Evolutionary conservation across 1,140 invertebrate genomes (phyloP).

Genomic region (Drosophila pectinifera): DNA sequence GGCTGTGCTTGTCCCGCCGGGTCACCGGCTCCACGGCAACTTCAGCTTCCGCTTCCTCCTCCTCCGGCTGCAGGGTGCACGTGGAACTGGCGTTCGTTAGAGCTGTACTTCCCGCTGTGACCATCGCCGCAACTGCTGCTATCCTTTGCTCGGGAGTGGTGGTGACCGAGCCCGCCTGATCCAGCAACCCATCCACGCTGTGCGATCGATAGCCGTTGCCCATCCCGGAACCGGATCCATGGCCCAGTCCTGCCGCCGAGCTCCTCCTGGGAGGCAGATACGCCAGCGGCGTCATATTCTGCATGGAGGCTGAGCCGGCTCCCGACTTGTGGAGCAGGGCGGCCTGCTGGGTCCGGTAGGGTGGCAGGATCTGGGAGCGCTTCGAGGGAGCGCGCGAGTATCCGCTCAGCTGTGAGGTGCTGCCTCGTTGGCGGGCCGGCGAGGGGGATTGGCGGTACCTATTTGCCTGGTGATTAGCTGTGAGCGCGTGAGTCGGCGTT

Average conservation of each 20-base stretch:
- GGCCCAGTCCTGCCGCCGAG: slow-evolving; percentile 71
- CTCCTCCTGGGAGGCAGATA: slow-evolving; percentile 65
- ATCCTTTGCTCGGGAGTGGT: slow-evolving; percentile 72
- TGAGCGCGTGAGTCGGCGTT: slow-evolving; percentile 60
- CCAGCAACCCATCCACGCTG: slow-evolving; percentile 81
- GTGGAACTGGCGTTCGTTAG: slow-evolving; percentile 79
- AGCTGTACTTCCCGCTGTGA: slow-evolving; percentile 74
- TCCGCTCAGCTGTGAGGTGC: slow-evolving; percentile 86
- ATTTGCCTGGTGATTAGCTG: slow-evolving; percentile 85
- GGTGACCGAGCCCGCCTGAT: slow-evolving; percentile 57
- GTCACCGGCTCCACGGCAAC: slow-evolving; percentile 37
- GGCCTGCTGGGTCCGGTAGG: slow-evolving; percentile 77
- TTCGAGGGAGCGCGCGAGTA: slow-evolving; percentile 60
- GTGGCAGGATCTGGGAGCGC: slow-evolving; percentile 68
- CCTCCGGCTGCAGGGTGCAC: slow-evolving; percentile 73
- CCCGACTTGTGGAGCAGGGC: slow-evolving; percentile 64
- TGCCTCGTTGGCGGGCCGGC: slow-evolving; percentile 86
- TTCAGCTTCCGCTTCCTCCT: slow-evolving; percentile 32
- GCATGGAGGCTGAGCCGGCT: slow-evolving; percentile 71
- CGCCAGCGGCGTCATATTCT: slow-evolving; percentile 70
- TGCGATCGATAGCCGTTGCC: slow-evolving; percentile 76
- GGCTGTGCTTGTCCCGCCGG: slow-evolving; percentile 64
- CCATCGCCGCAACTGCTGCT: slow-evolving; percentile 73
- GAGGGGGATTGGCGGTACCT: slow-evolving; percentile 87
- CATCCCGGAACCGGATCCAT: slow-evolving; percentile 51